Conservation (phyloP, 2,888 invertebrate genomes). For the Agonum fuliginosum region DNA sequence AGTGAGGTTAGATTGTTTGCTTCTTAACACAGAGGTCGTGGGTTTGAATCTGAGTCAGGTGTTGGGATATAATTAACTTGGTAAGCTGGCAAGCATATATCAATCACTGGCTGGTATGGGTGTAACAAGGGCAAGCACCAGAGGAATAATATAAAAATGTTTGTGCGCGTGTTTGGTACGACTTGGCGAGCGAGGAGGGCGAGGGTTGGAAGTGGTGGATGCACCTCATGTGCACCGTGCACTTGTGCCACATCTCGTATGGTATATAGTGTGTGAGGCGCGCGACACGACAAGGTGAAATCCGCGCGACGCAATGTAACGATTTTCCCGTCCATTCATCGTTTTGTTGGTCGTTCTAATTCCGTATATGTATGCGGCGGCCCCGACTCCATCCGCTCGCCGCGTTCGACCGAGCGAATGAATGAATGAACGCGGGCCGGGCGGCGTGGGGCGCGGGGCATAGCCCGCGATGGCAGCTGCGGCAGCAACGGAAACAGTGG, state of each 20-base stretch:
- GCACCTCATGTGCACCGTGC: background rate
- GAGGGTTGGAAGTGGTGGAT: too few relatives aligned
- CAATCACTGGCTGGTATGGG: too few relatives aligned
- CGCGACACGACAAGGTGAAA: conserved; percentile 48
- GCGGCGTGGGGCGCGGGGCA: background rate
- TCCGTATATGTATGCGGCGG: conserved; percentile 68
- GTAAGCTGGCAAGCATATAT: too few relatives aligned
- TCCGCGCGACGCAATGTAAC: conserved; percentile 56
- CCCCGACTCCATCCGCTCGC: conserved; percentile 61
- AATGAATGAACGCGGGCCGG: conserved; percentile 48
- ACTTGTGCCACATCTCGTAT: conserved; percentile 48
- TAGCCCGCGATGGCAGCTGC: conserved; percentile 13
- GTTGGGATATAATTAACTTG: too few relatives aligned
- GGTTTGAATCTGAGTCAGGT: too few relatives aligned
- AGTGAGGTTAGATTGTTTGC: too few relatives aligned
- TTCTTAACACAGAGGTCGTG: too few relatives aligned
- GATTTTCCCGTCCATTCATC: conserved; percentile 68
- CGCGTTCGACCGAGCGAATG: conserved; percentile 39
- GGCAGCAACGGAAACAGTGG: conserved; percentile 23
- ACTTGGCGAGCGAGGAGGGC: too few relatives aligned
- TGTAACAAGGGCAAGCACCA: too few relatives aligned
- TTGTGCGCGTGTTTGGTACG: too few relatives aligned
- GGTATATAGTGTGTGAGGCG: conserved; percentile 8
- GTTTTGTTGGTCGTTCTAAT: conserved; percentile 69
- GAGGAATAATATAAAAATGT: too few relatives aligned